Percentiles rank a stretch among this genome's conserved stretches.
phyloP scores from a whole-genome alignment of 2,113 vertebrate species.

The Onychostruthus taczanowskii region DNA sequence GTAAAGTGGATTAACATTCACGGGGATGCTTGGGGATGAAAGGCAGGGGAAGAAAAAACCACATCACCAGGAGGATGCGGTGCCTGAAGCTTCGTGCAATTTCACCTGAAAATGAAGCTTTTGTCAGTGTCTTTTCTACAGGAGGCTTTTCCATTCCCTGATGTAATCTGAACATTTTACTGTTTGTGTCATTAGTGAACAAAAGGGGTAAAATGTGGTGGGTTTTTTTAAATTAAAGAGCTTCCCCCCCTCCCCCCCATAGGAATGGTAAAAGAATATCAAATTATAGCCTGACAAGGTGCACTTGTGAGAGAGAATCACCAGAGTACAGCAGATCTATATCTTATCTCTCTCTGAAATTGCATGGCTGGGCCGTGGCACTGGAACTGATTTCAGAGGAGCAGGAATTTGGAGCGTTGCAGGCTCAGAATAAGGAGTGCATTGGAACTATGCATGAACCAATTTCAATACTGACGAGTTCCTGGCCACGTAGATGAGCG shows the following conservation, averaged over 20 bases:
- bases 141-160: slow-evolving; percentile 31
- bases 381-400: background rate
- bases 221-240: slow-evolving; percentile 32
- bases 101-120: slow-evolving; percentile 57
- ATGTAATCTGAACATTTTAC: slow-evolving; percentile 59
- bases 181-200: slow-evolving; percentile 60
- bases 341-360: slow-evolving; percentile 68
- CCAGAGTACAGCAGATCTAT: slow-evolving; percentile 58
- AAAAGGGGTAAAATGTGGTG: slow-evolving; percentile 40
- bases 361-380: background rate
- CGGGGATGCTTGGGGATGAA: background rate
- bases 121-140: slow-evolving; percentile 33
- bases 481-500: background rate
- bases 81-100: background rate
- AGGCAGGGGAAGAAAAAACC: background rate
- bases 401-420: background rate
- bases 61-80: background rate
- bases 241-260: background rate
- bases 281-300: slow-evolving; percentile 63
- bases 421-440: slow-evolving; percentile 4
- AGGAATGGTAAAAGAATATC: slow-evolving; percentile 52
- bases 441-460: background rate
- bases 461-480: slow-evolving; percentile 48
- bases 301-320: slow-evolving; percentile 48
- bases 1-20: slow-evolving; percentile 54